Percentiles rank a stretch among this genome's conserved stretches.
Evolutionary conservation across 2,797 vertebrate genomes (phyloP).

Genomic region (Oryzias dopingdopingensis): DNA sequence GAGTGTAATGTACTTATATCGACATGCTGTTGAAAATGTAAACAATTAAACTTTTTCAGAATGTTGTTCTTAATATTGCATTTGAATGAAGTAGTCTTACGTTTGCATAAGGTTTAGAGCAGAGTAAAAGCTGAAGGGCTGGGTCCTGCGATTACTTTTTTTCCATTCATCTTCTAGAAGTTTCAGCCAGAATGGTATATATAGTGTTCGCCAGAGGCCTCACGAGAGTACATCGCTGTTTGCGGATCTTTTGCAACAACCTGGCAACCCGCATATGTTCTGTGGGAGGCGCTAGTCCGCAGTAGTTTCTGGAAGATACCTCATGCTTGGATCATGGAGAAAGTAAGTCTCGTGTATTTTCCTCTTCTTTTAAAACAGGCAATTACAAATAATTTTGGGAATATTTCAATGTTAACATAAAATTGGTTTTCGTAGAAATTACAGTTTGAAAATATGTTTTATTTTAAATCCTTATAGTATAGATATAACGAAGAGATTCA

Average conservation of each 20-base stretch:
- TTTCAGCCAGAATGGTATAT: slow-evolving; percentile 15
- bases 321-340: slow-evolving; percentile 81
- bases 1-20: no score
- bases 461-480: no score
- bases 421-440: no score
- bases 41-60: no score
- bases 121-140: neutral
- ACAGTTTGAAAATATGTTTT: no score
- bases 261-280: slow-evolving; percentile 61
- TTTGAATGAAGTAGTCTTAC: no score
- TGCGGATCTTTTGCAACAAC: slow-evolving; percentile 19
- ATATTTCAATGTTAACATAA: no score
- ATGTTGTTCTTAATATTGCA: no score
- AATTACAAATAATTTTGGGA: neutral
- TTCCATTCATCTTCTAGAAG: slow-evolving; percentile 35
- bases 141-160: neutral
- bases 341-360: slow-evolving; percentile 70
- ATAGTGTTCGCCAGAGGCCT: neutral
- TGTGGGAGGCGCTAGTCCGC: slow-evolving; percentile 69
- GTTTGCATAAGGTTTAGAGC: neutral
- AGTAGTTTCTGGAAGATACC: slow-evolving; percentile 84
- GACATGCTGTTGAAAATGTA: no score
- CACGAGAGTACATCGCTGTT: neutral
- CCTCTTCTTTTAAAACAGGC: neutral
- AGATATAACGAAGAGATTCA: neutral